Evolutionary conservation across 2,888 invertebrate genomes (phyloP), one percentile per base, ranked within the genome.

Genomic region (Enchytraeus crypticus): DNA sequence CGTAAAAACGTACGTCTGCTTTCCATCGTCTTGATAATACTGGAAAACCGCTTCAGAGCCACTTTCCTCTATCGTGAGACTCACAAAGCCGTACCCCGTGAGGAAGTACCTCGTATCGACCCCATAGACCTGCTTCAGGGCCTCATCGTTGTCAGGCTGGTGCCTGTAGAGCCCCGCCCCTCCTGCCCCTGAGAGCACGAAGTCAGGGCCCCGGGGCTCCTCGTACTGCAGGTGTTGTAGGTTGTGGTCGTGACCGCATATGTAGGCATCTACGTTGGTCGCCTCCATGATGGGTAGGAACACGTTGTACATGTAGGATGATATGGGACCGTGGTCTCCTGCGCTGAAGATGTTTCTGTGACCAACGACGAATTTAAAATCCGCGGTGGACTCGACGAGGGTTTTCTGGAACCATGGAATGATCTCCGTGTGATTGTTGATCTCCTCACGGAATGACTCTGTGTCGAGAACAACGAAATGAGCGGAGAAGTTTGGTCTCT

Each of bases 191-290:
- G 60, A 47, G 14, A 60, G 18, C 21, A 56, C 55, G 55, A 32
- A 60, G 23, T 60, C 60, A 3, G 57, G 5, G n/a, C 49, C 55
- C 14, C 21, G n/a, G 3, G 29, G 45, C 8, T 43, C 43, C 4
- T 30, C 29, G 30, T 60, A n/a, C 29, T 29, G 46, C 30, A 63
- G 3, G 53, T 63, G 61, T 45, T 63, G 63, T 5, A 63, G 57
- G 51, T 62, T 61, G 55, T 63, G 63, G 32, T 63, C 63, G 51
- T 63, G 63, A 18, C 63, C 63, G 49, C 38, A 32, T 33, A 63
- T 33, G 49, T 59, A 62, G 14, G 64, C 34, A 23, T 56, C 60
- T 18, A 62, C 63, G 49, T 57, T 27, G 46, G 57, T 21, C 23
- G 26, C 14, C 23, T 49, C 47, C 59, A 62, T 53, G 14, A 46